phyloP scores from a whole-genome alignment of 2,888 invertebrate genomes.

The Tetragonula carbonaria region DNA sequence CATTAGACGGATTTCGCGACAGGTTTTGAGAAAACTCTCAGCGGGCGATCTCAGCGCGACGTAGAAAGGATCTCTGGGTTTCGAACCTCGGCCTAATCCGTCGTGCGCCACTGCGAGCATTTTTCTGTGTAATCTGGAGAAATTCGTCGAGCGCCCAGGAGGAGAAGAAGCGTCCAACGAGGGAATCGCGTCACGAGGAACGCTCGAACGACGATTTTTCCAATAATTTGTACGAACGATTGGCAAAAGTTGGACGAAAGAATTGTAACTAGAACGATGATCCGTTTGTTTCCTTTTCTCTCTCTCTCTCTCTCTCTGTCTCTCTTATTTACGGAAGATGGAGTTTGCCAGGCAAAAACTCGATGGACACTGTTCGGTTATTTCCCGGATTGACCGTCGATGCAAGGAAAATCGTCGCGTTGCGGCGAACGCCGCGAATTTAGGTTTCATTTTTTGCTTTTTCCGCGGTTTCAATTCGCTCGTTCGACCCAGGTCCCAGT shows the following conservation, averaged over 20 bases:
- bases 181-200: neutral
- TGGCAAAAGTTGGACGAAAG: neutral
- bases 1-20: slow-evolving; percentile 67
- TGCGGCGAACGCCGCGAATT: slow-evolving; percentile 29
- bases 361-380: slow-evolving; percentile 14
- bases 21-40: slow-evolving; percentile 81
- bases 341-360: neutral
- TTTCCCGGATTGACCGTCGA: slow-evolving; percentile 15
- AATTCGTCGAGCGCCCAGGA: neutral
- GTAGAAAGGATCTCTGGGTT: slow-evolving; percentile 70
- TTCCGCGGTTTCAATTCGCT: slow-evolving; percentile 26
- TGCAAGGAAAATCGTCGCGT: slow-evolving; percentile 13
- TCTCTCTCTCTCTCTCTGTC: neutral
- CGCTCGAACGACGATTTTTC: neutral
- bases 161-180: neutral
- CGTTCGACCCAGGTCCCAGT: neutral
- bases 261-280: neutral
- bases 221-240: neutral
- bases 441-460: slow-evolving; percentile 34
- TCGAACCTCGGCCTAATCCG: slow-evolving; percentile 69
- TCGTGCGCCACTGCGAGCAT: slow-evolving; percentile 54
- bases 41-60: slow-evolving; percentile 73
- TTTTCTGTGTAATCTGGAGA: neutral
- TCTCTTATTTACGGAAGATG: neutral
- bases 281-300: neutral